phyloP scores from a whole-genome alignment of 1,140 invertebrate genomes.

The Harlomillsia oculata region DNA sequence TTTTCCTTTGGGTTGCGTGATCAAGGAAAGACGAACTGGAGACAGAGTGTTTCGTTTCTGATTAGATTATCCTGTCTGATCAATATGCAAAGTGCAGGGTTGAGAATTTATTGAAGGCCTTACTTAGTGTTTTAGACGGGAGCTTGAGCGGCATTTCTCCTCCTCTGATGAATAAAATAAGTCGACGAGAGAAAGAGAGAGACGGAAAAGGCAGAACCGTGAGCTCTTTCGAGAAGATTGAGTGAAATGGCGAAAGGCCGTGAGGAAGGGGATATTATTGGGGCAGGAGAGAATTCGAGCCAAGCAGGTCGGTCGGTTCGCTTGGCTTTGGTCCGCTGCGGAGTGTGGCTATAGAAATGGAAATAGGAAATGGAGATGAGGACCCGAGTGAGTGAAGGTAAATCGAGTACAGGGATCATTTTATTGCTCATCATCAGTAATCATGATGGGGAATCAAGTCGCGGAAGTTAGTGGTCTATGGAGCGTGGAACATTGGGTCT shows the following conservation, averaged over 20 bases:
- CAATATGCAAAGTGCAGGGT: conserved; percentile 36
- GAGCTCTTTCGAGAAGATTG: no score
- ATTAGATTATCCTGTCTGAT: conserved; percentile 36
- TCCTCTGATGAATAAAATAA: conserved; percentile 11
- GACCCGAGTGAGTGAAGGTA: conserved; percentile 21
- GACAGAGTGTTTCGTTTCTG: conserved; percentile 29
- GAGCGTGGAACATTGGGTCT: conserved; percentile 7
- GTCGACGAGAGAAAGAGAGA: not conserved
- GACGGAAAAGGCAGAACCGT: not conserved
- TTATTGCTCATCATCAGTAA: conserved; percentile 31
- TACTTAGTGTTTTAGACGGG: conserved; percentile 3
- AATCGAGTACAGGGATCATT: conserved; percentile 24
- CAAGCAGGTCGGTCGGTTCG: not conserved
- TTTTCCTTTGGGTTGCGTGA: not conserved
- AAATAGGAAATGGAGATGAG: conserved; percentile 14
- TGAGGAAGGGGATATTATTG: no score
- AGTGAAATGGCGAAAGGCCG: no score
- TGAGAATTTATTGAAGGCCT: conserved; percentile 32
- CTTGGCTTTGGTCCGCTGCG: not conserved
- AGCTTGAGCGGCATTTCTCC: conserved; percentile 1
- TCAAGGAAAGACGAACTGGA: conserved; percentile 1
- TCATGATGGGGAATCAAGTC: conserved; percentile 24
- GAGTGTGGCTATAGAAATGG: conserved; percentile 2
- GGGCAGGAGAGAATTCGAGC: not conserved
- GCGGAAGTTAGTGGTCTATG: conserved; percentile 23